Base-by-base conservation (phyloP, 2,797 vertebrate species). In the Staurois parvus region DNA sequence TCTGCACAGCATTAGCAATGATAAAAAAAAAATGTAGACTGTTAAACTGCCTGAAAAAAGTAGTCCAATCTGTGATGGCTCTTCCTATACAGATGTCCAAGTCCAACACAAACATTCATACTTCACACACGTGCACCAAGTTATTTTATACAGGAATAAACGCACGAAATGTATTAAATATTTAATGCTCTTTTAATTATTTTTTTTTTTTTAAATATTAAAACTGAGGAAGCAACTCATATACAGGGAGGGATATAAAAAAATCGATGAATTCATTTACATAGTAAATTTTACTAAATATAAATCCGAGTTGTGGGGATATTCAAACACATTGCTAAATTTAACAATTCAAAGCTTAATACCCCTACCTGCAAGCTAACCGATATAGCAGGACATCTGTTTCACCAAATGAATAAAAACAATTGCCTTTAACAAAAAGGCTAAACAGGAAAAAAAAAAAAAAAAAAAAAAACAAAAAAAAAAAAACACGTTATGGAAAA, bases 191-290 rank as follows among this genome's bases (percentile, higher is more conserved):
- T 42, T 81, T 77, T 24, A 40, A 77, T 86, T 62, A 72, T 73
- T 52, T 17, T 70, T 37, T 17, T 70, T 37, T 73, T 68, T 81
- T 82, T 72, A 86, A 86, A 83, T 83, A 82, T 72, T 84, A 86
- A 85, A 86, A 83, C 48, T 45, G 80, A 85, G 75, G 81, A 86
- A 86, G 85, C 79, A 86, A 77, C 73, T 86, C 21, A 76, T 62
- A 34, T 34, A 40, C 52, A 70, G 32, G 21, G n/a, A 70, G 32
- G 59, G 24, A 40, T 2, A 34, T 72, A 86, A 77, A 40, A 77
- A 40, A 56, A 6, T 26, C 19, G 24, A 48, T 72, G 32, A 4
- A 74, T 48, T 83, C 75, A 87, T 87, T 87, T 87, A 87, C 85
- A 87, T 26, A 83, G 85, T 87, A 87, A 87, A 87, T 83, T 83